Base-by-base conservation (phyloP, 2,888 invertebrate genomes). In the Polyommatus icarus region DNA sequence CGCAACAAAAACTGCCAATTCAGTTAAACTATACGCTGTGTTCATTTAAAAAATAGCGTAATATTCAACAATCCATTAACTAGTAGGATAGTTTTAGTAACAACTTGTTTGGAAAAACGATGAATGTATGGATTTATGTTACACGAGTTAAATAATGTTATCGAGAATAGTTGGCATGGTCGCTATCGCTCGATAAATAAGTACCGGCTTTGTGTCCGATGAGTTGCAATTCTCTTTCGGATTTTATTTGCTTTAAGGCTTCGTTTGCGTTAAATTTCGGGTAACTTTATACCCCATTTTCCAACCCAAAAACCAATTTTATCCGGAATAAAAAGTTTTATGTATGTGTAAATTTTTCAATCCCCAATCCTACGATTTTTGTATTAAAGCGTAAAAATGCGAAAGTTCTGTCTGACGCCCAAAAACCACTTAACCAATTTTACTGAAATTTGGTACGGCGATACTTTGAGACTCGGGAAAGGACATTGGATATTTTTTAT, bases 181-280 rank as follows among this genome's bases (percentile, higher is more conserved):
- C 76, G 71, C 76, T 80, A 80, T 80, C 78, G 59, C 77, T 78
- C 79, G 77, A 79, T 78, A 79, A 78, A 80, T 79, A 79, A 79
- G 59, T 54, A 61, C 72, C 76, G 71, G 71, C 24, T 73, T 40
- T 77, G 77, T 72, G 57, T 57, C 18, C 77, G 72, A 72, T 40
- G 72, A 36, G 71, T 72, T 72, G 32, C 57, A 40, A 59, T 72
- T 59, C 57, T 32, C 54, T 77, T 54, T 20, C 7, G 20, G n/a
- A 57, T 40, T 77, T 54, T 71, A 29, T 59, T 59, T n/a, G 36
- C 36, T 77, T 71, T 10, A 71, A 40, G 24, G 36, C 20, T 54
- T 54, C 54, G 54, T 18, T 54, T 54, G 54, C 54, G 54, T 54
- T 54, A 54, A 54, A 54, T 54, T 54, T 54, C 54, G 54, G 54